Conservation (phyloP, 1,140 invertebrate species). For the Leptopilina boulardi region DNA sequence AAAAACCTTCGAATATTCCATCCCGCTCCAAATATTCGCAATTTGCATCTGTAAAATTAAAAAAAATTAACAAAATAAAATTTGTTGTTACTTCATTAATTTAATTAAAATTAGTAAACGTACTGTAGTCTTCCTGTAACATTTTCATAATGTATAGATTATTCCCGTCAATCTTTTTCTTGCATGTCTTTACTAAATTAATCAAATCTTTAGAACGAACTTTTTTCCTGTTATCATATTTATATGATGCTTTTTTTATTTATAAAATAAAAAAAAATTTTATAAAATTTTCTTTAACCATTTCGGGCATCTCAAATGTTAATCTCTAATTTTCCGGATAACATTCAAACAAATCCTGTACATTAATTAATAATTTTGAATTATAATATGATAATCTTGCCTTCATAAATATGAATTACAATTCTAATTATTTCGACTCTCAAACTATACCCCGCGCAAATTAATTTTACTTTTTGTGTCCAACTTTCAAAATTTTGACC, state of each 20-base stretch:
- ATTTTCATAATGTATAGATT: not conserved
- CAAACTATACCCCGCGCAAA: not conserved
- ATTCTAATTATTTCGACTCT: not conserved
- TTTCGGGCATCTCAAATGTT: no score
- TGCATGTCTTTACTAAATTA: no score
- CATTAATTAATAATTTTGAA: no score
- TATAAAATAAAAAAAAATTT: no score
- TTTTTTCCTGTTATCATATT: no score
- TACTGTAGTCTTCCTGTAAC: not conserved
- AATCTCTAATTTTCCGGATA: no score
- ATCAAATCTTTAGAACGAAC: no score
- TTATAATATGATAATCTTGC: no score
- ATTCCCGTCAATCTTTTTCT: not conserved
- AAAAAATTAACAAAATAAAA: not conserved
- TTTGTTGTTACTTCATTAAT: not conserved
- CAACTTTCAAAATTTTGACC: slow-evolving; percentile 27
- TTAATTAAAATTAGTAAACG: not conserved
- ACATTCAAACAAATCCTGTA: no score
- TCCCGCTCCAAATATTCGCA: slow-evolving; percentile 9
- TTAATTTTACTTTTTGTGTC: not conserved
- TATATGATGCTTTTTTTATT: no score
- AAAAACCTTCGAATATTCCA: slow-evolving; percentile 28
- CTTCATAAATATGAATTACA: no score
- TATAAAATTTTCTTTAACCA: no score
- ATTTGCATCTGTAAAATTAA: not conserved